Base-by-base conservation (phyloP, 2,113 vertebrate genomes). In the Cyanistes caeruleus region DNA sequence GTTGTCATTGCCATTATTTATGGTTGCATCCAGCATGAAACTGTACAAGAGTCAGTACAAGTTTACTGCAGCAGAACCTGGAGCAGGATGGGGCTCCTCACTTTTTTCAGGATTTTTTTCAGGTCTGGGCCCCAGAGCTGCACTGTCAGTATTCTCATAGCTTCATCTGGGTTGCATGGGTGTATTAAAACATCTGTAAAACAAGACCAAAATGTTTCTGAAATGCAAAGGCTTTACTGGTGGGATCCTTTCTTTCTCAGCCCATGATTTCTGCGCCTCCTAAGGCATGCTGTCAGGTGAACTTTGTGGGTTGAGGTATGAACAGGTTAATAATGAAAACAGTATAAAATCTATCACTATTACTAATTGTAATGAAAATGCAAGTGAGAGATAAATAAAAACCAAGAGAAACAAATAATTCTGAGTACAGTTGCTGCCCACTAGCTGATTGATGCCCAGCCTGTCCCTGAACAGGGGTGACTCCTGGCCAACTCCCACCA, bases 11-110 rank as follows among this genome's bases (percentile, higher is more conserved):
- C 49, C 37, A 49, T 91, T 75, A 74, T 49, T 91, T 77, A 55
- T 0, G 0, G 43, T 23, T 0, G 0, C 44, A 88, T 28, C 16
- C 48, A 92, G 51, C 48, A 33, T 48, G 39, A 72, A 92, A 87
- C 31, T 1, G 2, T 67, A 2, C 23, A 43, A 43, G 74, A 73
- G 58, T 48, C 39, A 56, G 23, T 3, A 16, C 24, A 39, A 75
- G 78, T 60, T 82, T 72, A 69, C 22, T 2, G 11, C 67, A 21
- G 62, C 37, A 76, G 44, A 76, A 52, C 28, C 39, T 39, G 39
- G 39, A 39, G 39, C 58, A 80, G 77, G 28, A 91, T 19, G 39
- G 1, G 5, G 37, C 22, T 59, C 59, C 63, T 91, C 0, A 6
- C 30, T 73, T 67, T 89, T 63, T 64, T 64, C 79, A 60, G 15